Evolutionary conservation across 2,888 invertebrate species (phyloP).

Genomic region (Orthosia incerta): DNA sequence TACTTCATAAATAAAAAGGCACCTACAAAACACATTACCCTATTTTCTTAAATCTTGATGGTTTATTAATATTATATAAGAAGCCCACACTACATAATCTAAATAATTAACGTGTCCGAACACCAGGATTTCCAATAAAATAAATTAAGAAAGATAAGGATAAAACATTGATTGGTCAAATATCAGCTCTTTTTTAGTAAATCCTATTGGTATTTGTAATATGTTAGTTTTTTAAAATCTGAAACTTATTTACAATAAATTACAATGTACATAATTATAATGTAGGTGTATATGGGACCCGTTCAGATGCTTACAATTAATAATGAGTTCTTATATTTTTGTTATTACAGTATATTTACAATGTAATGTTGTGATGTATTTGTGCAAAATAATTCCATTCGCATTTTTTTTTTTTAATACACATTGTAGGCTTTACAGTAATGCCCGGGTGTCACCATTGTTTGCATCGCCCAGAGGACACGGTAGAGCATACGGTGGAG

Average conservation of each 20-base stretch:
- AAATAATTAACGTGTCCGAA: not conserved
- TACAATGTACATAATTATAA: slow-evolving; percentile 16
- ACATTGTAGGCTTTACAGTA: not conserved
- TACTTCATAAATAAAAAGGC: no score
- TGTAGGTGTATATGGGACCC: not conserved
- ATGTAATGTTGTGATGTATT: slow-evolving; percentile 13
- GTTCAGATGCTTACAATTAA: not conserved
- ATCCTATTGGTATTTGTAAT: not conserved
- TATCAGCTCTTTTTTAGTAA: not conserved
- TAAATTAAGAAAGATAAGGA: not conserved
- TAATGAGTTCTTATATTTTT: not conserved
- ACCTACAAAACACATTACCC: not conserved
- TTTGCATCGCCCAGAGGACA: not conserved
- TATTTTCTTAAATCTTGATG: not conserved
- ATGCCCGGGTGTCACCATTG: no score
- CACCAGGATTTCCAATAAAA: not conserved
- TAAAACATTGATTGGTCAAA: not conserved
- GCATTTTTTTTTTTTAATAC: not conserved
- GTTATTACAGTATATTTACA: slow-evolving; percentile 26
- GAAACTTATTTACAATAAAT: slow-evolving; percentile 37
- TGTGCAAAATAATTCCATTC: not conserved
- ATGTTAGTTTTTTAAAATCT: not conserved
- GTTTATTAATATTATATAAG: not conserved
- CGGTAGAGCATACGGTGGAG: not conserved
- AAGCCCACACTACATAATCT: not conserved